phyloP scores from a whole-genome alignment of 1,140 invertebrate species.

The silkworm (Bombyx mori) region ASM3026992v2 NC_085117.1:138501-139000 shows the following conservation, averaged over 20 bases:
- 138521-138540: no score
- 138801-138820: constrained; percentile 42
- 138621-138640: background rate
- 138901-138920: constrained; percentile 46
- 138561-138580: no score
- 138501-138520: no score
- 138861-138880: constrained; percentile 63
- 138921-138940: constrained; percentile 39
- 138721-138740: constrained; percentile 58
- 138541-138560: no score
- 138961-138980: constrained; percentile 45
- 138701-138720: constrained; percentile 57
- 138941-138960: constrained; percentile 32
- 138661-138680: constrained; percentile 42
- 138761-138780: constrained; percentile 61
- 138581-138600: no score
- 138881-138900: constrained; percentile 64
- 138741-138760: constrained; percentile 61
- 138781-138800: constrained; percentile 38
- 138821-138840: constrained; percentile 51
- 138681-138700: constrained; percentile 48
- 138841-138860: constrained; percentile 59
- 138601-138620: background rate
- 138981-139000: constrained; percentile 41
- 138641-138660: constrained; percentile 29